Conservation (phyloP, 2,888 invertebrate genomes). For the Ischnus inquisitorius region DNA sequence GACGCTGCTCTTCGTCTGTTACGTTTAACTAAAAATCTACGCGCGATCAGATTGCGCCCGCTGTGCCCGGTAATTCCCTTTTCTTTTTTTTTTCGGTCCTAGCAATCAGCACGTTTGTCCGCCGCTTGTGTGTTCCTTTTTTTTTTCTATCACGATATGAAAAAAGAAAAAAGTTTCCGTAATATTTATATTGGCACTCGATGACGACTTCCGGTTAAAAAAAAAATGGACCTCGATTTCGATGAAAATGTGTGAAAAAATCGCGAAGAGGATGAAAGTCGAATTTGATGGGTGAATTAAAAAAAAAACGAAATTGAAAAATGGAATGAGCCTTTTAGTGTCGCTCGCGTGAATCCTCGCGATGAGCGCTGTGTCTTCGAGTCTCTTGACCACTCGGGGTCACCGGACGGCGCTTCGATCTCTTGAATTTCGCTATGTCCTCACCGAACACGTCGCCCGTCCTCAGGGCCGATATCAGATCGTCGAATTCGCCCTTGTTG, state of each 20-base stretch:
- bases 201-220: conserved; percentile 64
- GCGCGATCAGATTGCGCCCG: background rate
- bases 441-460: conserved; percentile 98
- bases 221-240: conserved; percentile 38
- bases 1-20: conserved; percentile 2
- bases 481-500: conserved; percentile 97
- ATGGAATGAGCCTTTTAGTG: conserved; percentile 75
- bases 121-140: background rate
- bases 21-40: background rate
- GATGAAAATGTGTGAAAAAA: conserved; percentile 8
- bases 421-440: conserved; percentile 96
- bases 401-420: conserved; percentile 90
- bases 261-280: background rate
- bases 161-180: conserved; percentile 17
- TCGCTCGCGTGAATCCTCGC: conserved; percentile 90
- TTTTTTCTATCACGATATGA: background rate
- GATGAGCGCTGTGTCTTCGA: conserved; percentile 88
- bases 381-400: conserved; percentile 87
- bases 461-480: conserved; percentile 96
- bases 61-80: background rate
- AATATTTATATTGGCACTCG: conserved; percentile 70
- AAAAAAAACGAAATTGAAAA: background rate
- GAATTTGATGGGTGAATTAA: background rate
- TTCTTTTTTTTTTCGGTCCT: conserved; percentile 43
- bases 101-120: conserved; percentile 40